Conservation (phyloP, 2,113 vertebrate species). For the Campylomormyrus numenius region DNA sequence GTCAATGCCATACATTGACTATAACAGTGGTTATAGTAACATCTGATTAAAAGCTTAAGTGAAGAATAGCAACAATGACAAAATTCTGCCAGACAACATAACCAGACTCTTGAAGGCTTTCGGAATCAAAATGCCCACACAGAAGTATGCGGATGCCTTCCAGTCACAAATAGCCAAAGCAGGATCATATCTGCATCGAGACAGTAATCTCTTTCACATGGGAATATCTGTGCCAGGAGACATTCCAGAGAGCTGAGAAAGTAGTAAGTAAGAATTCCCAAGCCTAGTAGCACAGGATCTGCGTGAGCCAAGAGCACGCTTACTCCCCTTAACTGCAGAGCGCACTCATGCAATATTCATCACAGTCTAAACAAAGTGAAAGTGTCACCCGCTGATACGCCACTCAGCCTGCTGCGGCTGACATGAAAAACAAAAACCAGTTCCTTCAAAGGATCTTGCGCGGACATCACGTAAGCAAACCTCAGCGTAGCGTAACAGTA, state of each 20-base stretch:
- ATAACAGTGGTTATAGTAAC: background rate
- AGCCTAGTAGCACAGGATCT: constrained; percentile 18
- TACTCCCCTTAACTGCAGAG: constrained; percentile 28
- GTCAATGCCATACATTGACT: background rate
- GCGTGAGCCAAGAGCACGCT: constrained; percentile 25
- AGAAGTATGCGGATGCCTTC: constrained; percentile 34
- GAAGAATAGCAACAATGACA: background rate
- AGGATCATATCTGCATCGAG: constrained; percentile 29
- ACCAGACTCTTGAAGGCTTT: background rate
- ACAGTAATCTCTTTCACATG: constrained; percentile 26
- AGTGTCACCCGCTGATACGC: constrained; percentile 15
- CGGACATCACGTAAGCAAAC: constrained; percentile 18
- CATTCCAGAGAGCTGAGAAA: constrained; percentile 16
- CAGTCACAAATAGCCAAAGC: constrained; percentile 28
- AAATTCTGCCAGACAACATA: background rate
- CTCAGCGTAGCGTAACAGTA: background rate
- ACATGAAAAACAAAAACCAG: constrained; percentile 19
- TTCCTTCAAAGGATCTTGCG: constrained; percentile 10
- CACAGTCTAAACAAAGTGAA: constrained; percentile 27
- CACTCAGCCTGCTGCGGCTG: constrained; percentile 13
- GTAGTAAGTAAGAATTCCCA: constrained; percentile 14
- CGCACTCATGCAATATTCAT: constrained; percentile 32
- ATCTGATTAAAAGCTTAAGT: background rate
- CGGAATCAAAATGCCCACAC: background rate
- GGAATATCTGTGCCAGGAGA: constrained; percentile 28